Evolutionary conservation across 2,797 vertebrate species (phyloP).

Genomic region (Fratercula arctica): DNA sequence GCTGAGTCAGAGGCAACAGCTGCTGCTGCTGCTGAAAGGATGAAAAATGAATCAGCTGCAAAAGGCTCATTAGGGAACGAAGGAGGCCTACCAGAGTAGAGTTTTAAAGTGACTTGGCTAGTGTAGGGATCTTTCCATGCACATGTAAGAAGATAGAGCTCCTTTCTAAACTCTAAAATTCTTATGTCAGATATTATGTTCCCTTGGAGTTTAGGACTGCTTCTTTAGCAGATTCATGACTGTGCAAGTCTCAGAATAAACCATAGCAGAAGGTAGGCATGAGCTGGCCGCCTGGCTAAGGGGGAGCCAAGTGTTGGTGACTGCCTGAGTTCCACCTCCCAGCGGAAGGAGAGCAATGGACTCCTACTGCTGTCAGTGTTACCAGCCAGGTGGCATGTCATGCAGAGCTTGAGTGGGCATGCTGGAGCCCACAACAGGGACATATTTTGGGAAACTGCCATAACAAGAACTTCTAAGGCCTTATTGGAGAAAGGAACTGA

Average conservation of each 20-base stretch:
- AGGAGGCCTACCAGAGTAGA: background rate
- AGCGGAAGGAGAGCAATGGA: background rate
- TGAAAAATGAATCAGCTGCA: slow-evolving; percentile 14
- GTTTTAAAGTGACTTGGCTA: background rate
- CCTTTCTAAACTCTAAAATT: background rate
- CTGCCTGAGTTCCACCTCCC: background rate
- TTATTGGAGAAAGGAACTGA: background rate
- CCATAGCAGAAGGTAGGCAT: background rate
- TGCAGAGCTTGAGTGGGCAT: background rate
- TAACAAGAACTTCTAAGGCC: background rate
- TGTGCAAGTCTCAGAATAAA: background rate
- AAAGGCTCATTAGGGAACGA: background rate
- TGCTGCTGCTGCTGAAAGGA: slow-evolving; percentile 28
- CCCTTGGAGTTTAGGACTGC: background rate
- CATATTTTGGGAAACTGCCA: background rate
- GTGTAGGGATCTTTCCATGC: background rate
- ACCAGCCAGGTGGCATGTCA: background rate
- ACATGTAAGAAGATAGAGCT: background rate
- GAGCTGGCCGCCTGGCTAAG: background rate
- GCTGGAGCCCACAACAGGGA: background rate
- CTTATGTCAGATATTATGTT: background rate
- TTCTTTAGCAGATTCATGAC: background rate
- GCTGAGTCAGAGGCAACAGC: slow-evolving; percentile 42
- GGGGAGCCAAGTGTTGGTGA: background rate
- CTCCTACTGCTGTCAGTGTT: background rate